Evolutionary conservation across 2,888 invertebrate genomes (phyloP), one percentile per base, ranked within the genome.

Genomic region (Andricus curvator): DNA sequence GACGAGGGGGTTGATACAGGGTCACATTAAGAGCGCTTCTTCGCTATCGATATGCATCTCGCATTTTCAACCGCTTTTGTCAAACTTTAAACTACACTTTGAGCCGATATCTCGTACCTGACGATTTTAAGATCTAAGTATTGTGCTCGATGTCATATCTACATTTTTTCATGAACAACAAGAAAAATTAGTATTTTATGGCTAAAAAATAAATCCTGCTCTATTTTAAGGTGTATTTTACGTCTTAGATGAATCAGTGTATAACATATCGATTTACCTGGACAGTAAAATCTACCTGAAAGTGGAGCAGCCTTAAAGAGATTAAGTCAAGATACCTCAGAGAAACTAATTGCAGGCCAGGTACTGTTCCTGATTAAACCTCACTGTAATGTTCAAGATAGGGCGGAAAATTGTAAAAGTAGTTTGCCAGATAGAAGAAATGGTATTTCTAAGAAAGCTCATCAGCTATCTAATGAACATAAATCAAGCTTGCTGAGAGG

Each of bases 41-140:
- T 74, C 56, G 33, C 11, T 74, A n/a, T 56, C 74, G 74, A 74
- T 60, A 74, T 56, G 74, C 74, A 56, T 74, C 74, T 74, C n/a
- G 56, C 56, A 60, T 56, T 37, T 74, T 74, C 33, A 74, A 74
- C 33, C 15, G 56, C 74, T 60, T 74, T 74, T 29, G 37, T 74
- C n/a, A 51, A 60, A 60, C 56, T 74, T 74, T 60, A 74, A 74
- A 74, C 37, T 56, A 37, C 74, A n/a, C 70, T 51, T 74, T 74
- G 33, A 74, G 37, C 15, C 17, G 20, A 56, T 33, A 37, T 37
- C 33, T 56, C 56, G 8, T 56, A 74, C 56, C n/a, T 37, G 37
- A 6, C 33, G 51, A 74, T 74, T 74, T 60, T 60, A 11, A 41
- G 41, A 13, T 41, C 41, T 41, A 41, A 44, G 41, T 68, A 44